Conservation (phyloP, 2,797 vertebrate genomes). For the Pantherophis alleghaniensis region DNA sequence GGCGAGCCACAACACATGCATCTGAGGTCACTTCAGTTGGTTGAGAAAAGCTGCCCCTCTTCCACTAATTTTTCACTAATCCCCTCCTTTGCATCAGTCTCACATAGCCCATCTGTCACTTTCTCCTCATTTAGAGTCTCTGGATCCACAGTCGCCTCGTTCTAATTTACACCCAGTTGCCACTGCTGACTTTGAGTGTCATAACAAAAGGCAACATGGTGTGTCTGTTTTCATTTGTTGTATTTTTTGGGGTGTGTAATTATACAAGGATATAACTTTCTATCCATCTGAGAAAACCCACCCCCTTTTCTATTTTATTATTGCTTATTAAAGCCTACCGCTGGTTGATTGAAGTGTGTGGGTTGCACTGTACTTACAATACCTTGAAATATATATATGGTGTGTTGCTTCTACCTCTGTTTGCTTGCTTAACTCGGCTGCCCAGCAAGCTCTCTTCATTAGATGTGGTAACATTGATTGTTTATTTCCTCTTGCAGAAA, state of each 20-base stretch:
- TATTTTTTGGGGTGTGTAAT: constrained; percentile 41
- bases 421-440: constrained; percentile 45
- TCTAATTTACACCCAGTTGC: neutral
- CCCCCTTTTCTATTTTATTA: constrained; percentile 47
- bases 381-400: constrained; percentile 56
- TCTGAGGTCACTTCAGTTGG: neutral
- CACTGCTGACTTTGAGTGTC: neutral
- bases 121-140: neutral
- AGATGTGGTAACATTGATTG: neutral
- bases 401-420: constrained; percentile 32
- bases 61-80: neutral
- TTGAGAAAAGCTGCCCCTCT: neutral
- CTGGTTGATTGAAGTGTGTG: constrained; percentile 62
- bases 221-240: constrained; percentile 32
- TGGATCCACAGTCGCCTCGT: neutral
- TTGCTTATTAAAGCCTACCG: constrained; percentile 47
- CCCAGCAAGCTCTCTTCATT: constrained; percentile 40
- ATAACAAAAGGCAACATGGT: neutral
- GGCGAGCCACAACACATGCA: neutral
- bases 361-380: constrained; percentile 52
- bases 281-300: constrained; percentile 35
- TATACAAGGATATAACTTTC: constrained; percentile 33
- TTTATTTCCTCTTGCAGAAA: neutral
- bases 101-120: neutral
- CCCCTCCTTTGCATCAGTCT: neutral